These are phyloP conservation scores for Pholis gunnellus DNA, from an alignment of 2,113 vertebrate genomes.

Conservation along the genomic window DNA sequence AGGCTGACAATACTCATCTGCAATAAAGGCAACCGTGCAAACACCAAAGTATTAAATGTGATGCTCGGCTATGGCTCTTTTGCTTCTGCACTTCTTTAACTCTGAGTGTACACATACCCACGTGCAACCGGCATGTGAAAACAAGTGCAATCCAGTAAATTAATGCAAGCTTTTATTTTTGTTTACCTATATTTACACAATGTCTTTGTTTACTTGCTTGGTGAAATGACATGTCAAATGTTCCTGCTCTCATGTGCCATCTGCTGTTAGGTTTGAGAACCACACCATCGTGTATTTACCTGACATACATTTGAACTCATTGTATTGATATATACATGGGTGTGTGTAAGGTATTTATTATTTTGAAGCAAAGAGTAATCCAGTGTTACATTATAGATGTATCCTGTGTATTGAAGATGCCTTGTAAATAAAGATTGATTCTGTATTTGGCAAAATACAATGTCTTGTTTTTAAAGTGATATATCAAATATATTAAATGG, in stretches of 20 bases:
- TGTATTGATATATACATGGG: neutral
- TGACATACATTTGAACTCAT: neutral
- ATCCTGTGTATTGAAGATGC: neutral
- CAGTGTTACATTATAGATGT: neutral
- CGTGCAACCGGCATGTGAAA: neutral
- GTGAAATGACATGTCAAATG: constrained; percentile 3
- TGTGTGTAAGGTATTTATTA: neutral
- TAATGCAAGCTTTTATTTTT: constrained; percentile 23
- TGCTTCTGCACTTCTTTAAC: neutral
- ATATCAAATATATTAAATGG: neutral
- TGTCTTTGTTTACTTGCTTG: constrained; percentile 42
- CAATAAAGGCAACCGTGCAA: constrained; percentile 10
- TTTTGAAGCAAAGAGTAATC: neutral
- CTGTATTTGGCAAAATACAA: neutral
- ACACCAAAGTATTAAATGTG: constrained; percentile 2
- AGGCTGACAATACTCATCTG: constrained; percentile 33
- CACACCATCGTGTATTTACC: neutral
- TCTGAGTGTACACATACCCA: neutral
- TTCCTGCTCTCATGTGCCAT: constrained; percentile 52
- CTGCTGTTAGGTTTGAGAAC: constrained; percentile 69
- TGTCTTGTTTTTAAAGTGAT: constrained; percentile 2
- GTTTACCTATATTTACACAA: constrained; percentile 1
- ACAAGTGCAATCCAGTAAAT: neutral
- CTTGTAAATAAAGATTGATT: neutral
- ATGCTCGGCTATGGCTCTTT: neutral